Base-by-base conservation (phyloP, 2,797 vertebrate genomes). In the Clamator glandarius region DNA sequence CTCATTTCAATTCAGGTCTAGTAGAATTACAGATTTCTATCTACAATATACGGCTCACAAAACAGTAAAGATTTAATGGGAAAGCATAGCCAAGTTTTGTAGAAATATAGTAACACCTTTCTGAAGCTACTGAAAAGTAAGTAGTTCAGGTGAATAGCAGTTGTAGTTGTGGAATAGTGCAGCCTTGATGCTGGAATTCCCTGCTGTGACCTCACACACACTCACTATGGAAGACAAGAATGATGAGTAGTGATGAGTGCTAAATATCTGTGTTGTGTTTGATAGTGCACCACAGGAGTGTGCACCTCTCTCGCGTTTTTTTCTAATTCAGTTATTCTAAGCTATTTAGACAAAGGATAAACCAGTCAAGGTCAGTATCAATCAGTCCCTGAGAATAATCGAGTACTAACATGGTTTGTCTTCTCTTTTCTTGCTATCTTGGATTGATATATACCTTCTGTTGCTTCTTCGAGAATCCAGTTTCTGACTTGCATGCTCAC, bases 101-200 rank as follows among this genome's bases (percentile, higher is more conserved):
- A 88, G 68, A 64, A 81, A 61, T 44, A 39, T 9, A 35, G 11
- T 50, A 64, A 50, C 17, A 31, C 4, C 21, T 54, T 90, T 81
- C 23, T 80, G 68, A 74, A 80, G 24, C 39, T 74, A 28, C 39
- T 44, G 57, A 80, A 44, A 48, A 86, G 20, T n/a, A 58, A 50
- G 26, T 21, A 78, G 54, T 46, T 89, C 2, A 67, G n/a, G n/a
- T n/a, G n/a, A n/a, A n/a, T 6, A 52, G 52, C 26, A 20, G 31
- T 31, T 79, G 25, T 31, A 16, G 0, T 14, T 39, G 55, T 42
- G 54, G 33, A 82, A 29, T 15, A 35, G 23, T 8, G 24, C 29
- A 62, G 8, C 6, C 1, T n/a, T 41, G 48, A 10, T 17, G 0
- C 7, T 70, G 51, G 4, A 0, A 0, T 66, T 78, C 58, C 16